phyloP scores from a whole-genome alignment of 2,888 invertebrate genomes.

The Bugula neritina region DNA sequence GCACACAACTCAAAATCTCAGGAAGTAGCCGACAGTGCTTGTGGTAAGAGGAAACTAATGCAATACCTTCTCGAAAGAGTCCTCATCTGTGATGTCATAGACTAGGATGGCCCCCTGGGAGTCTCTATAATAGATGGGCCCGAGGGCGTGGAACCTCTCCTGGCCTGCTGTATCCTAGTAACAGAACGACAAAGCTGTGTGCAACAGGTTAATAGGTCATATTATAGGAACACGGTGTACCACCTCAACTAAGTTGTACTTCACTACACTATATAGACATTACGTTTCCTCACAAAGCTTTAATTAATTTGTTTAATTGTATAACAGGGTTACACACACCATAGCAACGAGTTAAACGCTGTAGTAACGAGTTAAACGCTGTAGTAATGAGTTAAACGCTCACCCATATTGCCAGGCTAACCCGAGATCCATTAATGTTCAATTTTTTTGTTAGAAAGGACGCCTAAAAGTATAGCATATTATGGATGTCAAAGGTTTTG shows the following conservation, averaged over 20 bases:
- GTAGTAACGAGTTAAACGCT: no score
- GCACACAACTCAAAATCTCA: no score
- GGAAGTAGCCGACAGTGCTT: no score
- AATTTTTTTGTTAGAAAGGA: slow-evolving; percentile 91
- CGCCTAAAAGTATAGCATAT: slow-evolving; percentile 71
- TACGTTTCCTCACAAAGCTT: not conserved
- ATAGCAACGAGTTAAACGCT: no score
- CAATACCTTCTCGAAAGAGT: slow-evolving; percentile 83
- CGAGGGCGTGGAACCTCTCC: slow-evolving; percentile 90
- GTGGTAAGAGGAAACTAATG: no score
- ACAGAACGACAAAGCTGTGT: slow-evolving; percentile 29
- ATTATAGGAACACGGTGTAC: not conserved
- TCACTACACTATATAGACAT: not conserved
- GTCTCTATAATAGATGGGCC: slow-evolving; percentile 94
- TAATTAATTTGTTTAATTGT: no score
- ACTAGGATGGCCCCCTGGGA: slow-evolving; percentile 96
- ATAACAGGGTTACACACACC: no score
- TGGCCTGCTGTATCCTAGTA: slow-evolving; percentile 87
- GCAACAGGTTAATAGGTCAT: no score
- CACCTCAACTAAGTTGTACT: not conserved
- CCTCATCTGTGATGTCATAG: slow-evolving; percentile 94
- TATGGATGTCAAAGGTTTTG: no score
- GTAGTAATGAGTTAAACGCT: no score
- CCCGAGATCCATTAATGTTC: slow-evolving; percentile 77
- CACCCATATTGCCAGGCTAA: slow-evolving; percentile 86